A percentile compares a stretch with the other conserved stretches of the same genome.
These are phyloP conservation scores for Ericerus pela DNA, from an alignment of 1,140 invertebrate species.

Conservation along the genomic window DNA sequence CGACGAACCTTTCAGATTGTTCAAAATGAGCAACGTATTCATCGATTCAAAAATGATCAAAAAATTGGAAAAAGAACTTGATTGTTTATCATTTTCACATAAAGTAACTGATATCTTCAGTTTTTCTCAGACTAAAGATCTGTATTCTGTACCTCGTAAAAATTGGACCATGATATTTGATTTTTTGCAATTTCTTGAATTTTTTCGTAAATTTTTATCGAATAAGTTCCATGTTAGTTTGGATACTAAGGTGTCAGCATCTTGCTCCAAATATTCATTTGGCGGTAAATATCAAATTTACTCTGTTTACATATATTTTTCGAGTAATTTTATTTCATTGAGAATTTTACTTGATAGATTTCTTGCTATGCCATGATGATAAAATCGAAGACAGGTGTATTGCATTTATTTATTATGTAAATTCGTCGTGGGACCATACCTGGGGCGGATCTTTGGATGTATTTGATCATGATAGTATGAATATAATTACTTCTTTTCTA, in stretches of 20 bases:
- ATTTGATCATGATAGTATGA: constrained; percentile 17
- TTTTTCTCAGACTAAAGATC: not conserved
- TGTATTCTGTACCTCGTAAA: not conserved
- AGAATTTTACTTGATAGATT: constrained; percentile 18
- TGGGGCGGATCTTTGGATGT: constrained; percentile 22
- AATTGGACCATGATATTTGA: not conserved
- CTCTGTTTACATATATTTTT: not conserved
- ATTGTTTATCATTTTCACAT: not conserved
- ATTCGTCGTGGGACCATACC: constrained; percentile 15
- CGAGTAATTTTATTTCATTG: not conserved
- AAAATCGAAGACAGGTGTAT: constrained; percentile 22
- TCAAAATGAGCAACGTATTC: not conserved
- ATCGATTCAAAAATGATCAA: not conserved
- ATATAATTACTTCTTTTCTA: constrained; percentile 6
- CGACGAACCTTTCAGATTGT: not conserved
- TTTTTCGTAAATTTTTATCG: not conserved
- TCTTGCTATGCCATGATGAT: constrained; percentile 25
- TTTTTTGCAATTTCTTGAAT: not conserved
- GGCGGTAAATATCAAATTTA: not conserved
- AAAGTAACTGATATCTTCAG: constrained; percentile 2
- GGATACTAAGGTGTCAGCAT: not conserved
- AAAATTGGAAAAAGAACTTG: not conserved
- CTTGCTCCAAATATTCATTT: not conserved
- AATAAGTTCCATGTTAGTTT: not conserved
- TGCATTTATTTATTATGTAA: constrained; percentile 24